Evolutionary conservation across 2,888 invertebrate genomes (phyloP).

Genomic region (Sminthurides aquaticus): DNA sequence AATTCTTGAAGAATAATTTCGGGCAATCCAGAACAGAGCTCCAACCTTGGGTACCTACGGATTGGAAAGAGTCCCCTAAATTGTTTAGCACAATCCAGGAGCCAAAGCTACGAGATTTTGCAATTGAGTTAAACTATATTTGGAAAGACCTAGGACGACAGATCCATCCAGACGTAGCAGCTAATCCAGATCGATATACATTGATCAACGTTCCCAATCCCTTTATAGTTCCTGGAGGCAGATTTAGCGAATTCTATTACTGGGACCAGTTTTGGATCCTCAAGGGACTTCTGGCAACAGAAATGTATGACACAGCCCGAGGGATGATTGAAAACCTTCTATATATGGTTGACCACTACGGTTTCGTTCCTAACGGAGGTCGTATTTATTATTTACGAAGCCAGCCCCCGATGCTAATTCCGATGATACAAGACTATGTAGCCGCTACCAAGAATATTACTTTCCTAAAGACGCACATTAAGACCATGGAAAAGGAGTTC

Average conservation of each 20-base stretch:
- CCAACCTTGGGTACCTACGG: constrained; percentile 55
- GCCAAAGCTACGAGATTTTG: constrained; percentile 63
- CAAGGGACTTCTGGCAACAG: constrained; percentile 73
- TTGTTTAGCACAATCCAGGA: constrained; percentile 67
- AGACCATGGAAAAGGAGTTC: constrained; percentile 48
- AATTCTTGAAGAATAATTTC: constrained; percentile 38
- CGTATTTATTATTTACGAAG: constrained; percentile 65
- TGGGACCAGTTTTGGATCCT: constrained; percentile 96
- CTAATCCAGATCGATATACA: constrained; percentile 55
- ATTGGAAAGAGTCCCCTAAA: constrained; percentile 67
- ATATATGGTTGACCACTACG: constrained; percentile 66
- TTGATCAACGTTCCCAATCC: constrained; percentile 55
- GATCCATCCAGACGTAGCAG: constrained; percentile 63
- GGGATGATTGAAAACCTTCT: constrained; percentile 82
- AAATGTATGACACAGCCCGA: constrained; percentile 68
- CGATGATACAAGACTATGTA: constrained; percentile 70
- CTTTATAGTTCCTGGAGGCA: constrained; percentile 62
- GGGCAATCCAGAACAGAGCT: constrained; percentile 22
- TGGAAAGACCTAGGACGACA: constrained; percentile 53
- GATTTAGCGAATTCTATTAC: constrained; percentile 61
- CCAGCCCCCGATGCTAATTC: constrained; percentile 51
- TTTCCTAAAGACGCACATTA: constrained; percentile 9
- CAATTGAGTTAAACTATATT: constrained; percentile 51
- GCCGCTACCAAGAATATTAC: constrained; percentile 58
- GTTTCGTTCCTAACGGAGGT: constrained; percentile 85